These are phyloP conservation scores for Linurgus olivaceus DNA, from an alignment of 2,797 vertebrate genomes.

Conservation along the genomic window DNA sequence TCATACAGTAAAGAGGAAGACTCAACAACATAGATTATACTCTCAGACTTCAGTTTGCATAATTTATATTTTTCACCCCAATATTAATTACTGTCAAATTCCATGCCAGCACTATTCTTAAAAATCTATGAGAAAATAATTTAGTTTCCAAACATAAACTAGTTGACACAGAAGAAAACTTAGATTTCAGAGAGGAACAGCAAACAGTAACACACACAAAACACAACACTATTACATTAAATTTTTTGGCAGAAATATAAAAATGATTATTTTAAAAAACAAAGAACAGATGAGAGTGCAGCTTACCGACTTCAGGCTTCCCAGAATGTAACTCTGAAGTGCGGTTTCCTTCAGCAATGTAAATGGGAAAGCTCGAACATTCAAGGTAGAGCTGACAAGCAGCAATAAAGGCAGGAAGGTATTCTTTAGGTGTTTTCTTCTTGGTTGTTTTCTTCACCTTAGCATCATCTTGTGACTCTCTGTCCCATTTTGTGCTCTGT, in stretches of 20 bases:
- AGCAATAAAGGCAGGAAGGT: constrained; percentile 89
- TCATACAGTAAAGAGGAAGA: not conserved
- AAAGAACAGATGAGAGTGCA: not conserved
- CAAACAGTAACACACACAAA: not conserved
- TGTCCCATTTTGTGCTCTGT: constrained; percentile 66
- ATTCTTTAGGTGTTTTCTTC: constrained; percentile 79
- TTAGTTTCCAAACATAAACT: not conserved
- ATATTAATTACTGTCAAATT: not conserved
- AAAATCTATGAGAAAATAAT: not conserved
- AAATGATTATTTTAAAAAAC: not conserved
- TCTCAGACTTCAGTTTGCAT: not conserved
- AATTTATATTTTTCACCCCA: not conserved
- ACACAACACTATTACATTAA: not conserved
- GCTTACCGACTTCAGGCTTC: constrained; percentile 75
- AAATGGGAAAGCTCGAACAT: constrained; percentile 97
- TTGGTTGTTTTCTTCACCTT: constrained; percentile 65
- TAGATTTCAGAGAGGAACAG: not conserved
- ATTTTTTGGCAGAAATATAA: not conserved
- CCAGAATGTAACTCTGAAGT: constrained; percentile 85
- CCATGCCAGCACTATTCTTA: not conserved
- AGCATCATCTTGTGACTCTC: constrained; percentile 65
- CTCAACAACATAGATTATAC: not conserved
- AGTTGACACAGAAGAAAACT: not conserved
- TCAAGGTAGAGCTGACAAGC: constrained; percentile 97
- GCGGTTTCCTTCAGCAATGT: constrained; percentile 94